Conservation (phyloP, 2,797 vertebrate species). For the Channa striata region DNA sequence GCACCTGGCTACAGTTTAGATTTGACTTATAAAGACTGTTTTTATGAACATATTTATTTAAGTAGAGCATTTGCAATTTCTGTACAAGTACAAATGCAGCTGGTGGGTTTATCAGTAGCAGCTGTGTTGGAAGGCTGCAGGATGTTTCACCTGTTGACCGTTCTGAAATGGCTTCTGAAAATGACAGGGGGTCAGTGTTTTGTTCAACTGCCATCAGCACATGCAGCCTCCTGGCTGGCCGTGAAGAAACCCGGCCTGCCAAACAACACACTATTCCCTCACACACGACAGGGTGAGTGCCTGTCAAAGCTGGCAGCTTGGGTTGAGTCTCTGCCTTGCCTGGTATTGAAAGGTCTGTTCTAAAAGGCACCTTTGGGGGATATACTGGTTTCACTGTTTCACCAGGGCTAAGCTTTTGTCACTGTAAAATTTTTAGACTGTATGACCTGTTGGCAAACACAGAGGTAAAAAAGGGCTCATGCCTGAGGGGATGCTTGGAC, state of each 20-base stretch:
- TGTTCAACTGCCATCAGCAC: slow-evolving; percentile 77
- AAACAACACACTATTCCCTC: slow-evolving; percentile 8
- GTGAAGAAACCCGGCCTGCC: slow-evolving; percentile 34
- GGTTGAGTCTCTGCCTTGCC: slow-evolving; percentile 18
- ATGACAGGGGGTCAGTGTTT: slow-evolving; percentile 63
- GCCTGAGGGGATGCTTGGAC: slow-evolving; percentile 59
- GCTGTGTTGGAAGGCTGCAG: slow-evolving; percentile 50
- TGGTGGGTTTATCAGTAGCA: slow-evolving; percentile 19
- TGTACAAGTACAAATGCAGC: slow-evolving; percentile 12
- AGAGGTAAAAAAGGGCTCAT: slow-evolving; percentile 40
- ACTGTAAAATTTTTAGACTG: slow-evolving; percentile 20
- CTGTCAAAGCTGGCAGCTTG: slow-evolving; percentile 52
- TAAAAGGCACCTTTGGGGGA: slow-evolving; percentile 49
- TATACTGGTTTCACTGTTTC: slow-evolving; percentile 15
- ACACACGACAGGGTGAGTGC: slow-evolving; percentile 64
- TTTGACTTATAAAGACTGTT: too few relatives aligned
- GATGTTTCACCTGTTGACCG: slow-evolving; percentile 46
- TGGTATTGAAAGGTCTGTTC: slow-evolving; percentile 41
- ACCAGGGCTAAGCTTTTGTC: slow-evolving; percentile 30
- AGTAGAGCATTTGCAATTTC: background rate
- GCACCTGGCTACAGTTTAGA: background rate
- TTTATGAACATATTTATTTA: slow-evolving; percentile 3
- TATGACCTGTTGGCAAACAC: slow-evolving; percentile 40
- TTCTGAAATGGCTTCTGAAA: slow-evolving; percentile 48
- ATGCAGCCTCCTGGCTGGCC: slow-evolving; percentile 52